These are phyloP conservation scores for Mylabris phalerata DNA, from an alignment of 1,140 invertebrate genomes.

Conservation along the genomic window DNA sequence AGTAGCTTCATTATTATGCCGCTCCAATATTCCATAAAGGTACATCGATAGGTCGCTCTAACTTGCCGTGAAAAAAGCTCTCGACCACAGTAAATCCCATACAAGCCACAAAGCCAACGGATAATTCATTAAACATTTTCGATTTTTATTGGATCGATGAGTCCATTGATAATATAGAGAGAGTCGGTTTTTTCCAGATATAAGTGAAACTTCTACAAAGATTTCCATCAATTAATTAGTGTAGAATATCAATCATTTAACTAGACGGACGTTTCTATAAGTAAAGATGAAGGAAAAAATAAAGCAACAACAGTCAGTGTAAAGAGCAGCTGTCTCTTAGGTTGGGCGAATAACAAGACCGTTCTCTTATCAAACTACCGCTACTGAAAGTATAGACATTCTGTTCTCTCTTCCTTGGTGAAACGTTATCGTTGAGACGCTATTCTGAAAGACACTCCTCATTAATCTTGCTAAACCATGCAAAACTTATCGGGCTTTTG, in stretches of 20 bases:
- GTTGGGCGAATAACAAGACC: slow-evolving; percentile 1
- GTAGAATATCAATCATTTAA: slow-evolving; percentile 10
- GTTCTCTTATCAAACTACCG: slow-evolving; percentile 5
- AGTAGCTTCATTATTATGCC: slow-evolving; percentile 15
- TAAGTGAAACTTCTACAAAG: no score
- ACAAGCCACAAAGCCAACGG: slow-evolving; percentile 14
- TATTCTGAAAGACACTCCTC: slow-evolving; percentile 38
- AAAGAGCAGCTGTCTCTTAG: slow-evolving; percentile 10
- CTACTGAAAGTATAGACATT: no score
- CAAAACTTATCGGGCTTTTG: slow-evolving; percentile 38
- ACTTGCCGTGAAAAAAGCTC: background rate
- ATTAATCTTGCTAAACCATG: slow-evolving; percentile 44
- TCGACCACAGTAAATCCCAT: background rate
- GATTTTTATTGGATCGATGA: no score
- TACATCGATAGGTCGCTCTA: slow-evolving; percentile 6
- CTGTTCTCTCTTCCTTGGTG: background rate
- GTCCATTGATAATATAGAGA: no score
- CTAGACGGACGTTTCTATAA: background rate
- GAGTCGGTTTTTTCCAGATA: no score
- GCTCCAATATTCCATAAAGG: slow-evolving; percentile 16
- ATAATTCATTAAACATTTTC: slow-evolving; percentile 21
- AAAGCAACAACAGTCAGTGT: background rate
- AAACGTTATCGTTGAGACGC: slow-evolving; percentile 8
- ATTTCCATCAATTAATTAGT: slow-evolving; percentile 12
- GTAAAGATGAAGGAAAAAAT: no score